These are phyloP conservation scores for Miichthys miiuy DNA, from an alignment of 2,797 vertebrate species.

Conservation along the genomic window DNA sequence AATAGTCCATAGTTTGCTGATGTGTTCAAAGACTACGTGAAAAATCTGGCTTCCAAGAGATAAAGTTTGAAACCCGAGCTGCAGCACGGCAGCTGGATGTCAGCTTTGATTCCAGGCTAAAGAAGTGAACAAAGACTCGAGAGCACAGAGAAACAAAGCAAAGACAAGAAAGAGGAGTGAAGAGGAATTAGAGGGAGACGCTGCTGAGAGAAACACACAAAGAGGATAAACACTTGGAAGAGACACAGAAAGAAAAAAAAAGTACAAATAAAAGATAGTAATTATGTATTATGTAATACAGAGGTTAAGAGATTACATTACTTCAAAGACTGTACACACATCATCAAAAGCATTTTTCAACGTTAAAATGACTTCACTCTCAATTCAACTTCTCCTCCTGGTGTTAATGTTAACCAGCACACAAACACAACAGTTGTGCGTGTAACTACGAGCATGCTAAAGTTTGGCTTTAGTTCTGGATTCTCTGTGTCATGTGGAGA, in stretches of 20 bases:
- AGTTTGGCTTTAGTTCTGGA: not conserved
- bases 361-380: not conserved
- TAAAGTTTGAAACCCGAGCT: slow-evolving; percentile 6
- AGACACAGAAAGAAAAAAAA: not conserved
- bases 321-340: not conserved
- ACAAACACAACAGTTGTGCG: not conserved
- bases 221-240: not conserved
- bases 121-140: slow-evolving; percentile 18
- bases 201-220: not conserved
- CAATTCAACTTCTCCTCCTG: not conserved
- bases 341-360: not conserved
- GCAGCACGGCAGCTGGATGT: slow-evolving; percentile 38
- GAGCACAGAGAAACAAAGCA: slow-evolving; percentile 21
- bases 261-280: slow-evolving; percentile 2
- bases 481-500: not conserved
- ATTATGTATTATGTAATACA: slow-evolving; percentile 8
- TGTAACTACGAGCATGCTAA: not conserved
- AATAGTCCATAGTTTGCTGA: slow-evolving; percentile 7
- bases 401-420: no score
- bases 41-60: slow-evolving; percentile 18
- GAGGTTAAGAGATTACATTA: not conserved
- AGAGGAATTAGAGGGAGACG: not conserved
- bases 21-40: slow-evolving; percentile 15
- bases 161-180: not conserved
- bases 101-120: slow-evolving; percentile 26